Base-by-base conservation (phyloP, 2,888 invertebrate genomes). In the Nymphalis c-album region DNA sequence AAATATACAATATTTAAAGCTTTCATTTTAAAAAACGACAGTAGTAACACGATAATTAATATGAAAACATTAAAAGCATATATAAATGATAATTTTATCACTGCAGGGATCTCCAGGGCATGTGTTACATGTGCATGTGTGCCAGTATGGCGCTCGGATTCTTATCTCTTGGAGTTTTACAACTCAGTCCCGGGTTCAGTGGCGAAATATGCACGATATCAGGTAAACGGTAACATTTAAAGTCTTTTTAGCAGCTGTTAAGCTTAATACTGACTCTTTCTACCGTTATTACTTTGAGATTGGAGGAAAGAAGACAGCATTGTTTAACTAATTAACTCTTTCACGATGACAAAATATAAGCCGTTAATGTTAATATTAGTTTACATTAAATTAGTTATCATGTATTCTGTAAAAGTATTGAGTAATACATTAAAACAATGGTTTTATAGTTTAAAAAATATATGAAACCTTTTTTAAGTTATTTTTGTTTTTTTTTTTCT, bases 81-180 rank as follows among this genome's bases (percentile, higher is more conserved):
- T 13, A 13, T 40, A 40, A 40, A 40, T 13, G 13, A 40, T 40
- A 53, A 16, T 4, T 17, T 46, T 16, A 22, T 72, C 31, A 88
- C 67, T 86, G 40, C 40, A 93, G 93, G 63, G 94, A 94, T 69
- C 86, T 94, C 18, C 94, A 95, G 88, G 95, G 95, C 48, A 88
- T 94, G 75, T 94, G 94, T 74, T 94, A 95, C 78, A 93, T 95
- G 85, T 93, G 93, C 71, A 92, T 93, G 78, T 93, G 95, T 72
- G 80, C 91, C 35, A 94, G 94, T 70, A 91, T 95, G 84, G 90
- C 93, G 0, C 75, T 94, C 8, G 94, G 94, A 17, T 95, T 94
- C 77, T 77, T 94, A 2, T 88, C 93, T 7, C 83, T 95, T 40
- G 93, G 93, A n/a, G 81, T 93, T n/a, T 81, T 94, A 58, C 94